phyloP scores from a whole-genome alignment of 2,797 vertebrate species.

The Labeo calbasu region DNA sequence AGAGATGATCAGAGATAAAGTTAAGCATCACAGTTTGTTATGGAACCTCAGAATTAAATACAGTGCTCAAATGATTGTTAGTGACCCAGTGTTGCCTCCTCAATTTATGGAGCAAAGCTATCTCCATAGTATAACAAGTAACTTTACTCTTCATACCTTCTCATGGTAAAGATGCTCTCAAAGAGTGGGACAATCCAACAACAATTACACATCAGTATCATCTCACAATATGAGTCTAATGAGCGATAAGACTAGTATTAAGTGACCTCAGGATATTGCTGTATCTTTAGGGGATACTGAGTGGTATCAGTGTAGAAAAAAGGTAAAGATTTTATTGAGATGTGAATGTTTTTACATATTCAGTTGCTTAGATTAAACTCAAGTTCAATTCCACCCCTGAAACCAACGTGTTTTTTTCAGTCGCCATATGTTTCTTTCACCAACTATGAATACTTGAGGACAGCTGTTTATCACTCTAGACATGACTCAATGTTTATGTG shows the following conservation, averaged over 20 bases:
- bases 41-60: neutral
- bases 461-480: neutral
- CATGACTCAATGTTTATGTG: neutral
- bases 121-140: neutral
- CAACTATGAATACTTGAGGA: neutral
- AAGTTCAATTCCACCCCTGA: neutral
- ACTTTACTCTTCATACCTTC: neutral
- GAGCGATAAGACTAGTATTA: neutral
- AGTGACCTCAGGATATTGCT: neutral
- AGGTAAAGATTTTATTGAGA: neutral
- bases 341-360: neutral
- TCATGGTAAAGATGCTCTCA: neutral
- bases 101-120: neutral
- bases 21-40: neutral
- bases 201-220: slow-evolving; percentile 1
- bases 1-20: slow-evolving; percentile 2
- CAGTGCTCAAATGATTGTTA: neutral
- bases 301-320: neutral
- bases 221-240: neutral
- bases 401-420: neutral
- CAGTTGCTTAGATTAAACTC: neutral
- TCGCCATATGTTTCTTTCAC: neutral
- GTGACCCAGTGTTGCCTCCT: neutral
- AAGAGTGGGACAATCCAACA: neutral
- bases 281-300: neutral